A percentile compares a stretch with the other conserved stretches of the same genome.
Evolutionary conservation across 2,888 invertebrate genomes (phyloP).

Genomic region (Eueremaeus valkanovi): DNA sequence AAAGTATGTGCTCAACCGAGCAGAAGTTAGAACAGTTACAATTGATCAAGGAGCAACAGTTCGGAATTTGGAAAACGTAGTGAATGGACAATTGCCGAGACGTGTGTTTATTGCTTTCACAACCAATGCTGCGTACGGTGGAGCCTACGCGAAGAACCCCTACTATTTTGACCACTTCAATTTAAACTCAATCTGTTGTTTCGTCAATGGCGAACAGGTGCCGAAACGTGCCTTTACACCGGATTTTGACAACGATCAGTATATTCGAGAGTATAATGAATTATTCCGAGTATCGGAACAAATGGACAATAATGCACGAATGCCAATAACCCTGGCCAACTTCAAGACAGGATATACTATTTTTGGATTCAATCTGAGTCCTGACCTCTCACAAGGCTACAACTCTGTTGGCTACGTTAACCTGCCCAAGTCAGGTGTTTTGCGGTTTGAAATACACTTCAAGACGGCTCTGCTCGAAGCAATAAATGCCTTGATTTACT

Average conservation of each 20-base stretch:
- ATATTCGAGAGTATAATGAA: not conserved
- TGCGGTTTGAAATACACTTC: conserved; percentile 24
- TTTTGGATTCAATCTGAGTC: conserved; percentile 30
- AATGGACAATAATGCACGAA: not conserved
- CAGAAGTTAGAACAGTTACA: not conserved
- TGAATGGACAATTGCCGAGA: conserved; percentile 29
- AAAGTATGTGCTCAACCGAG: not conserved
- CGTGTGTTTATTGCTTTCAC: not conserved
- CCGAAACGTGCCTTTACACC: not conserved
- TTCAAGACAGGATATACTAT: not conserved
- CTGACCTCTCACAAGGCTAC: conserved; percentile 27
- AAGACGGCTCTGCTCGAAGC: not conserved
- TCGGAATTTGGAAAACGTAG: conserved; percentile 8
- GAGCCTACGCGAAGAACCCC: not conserved
- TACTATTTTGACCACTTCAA: conserved; percentile 16
- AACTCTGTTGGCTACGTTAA: not conserved
- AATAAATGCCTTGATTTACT: not conserved
- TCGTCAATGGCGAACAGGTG: conserved; percentile 18
- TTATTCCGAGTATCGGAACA: not conserved
- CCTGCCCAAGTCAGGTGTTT: not conserved
- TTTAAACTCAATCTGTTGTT: not conserved
- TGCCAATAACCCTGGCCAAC: not conserved
- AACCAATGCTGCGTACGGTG: conserved; percentile 6
- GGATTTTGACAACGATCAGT: conserved; percentile 10
- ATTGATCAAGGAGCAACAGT: not conserved